Base-by-base conservation (phyloP, 2,888 invertebrate genomes). In the Loripinus fragilis region DNA sequence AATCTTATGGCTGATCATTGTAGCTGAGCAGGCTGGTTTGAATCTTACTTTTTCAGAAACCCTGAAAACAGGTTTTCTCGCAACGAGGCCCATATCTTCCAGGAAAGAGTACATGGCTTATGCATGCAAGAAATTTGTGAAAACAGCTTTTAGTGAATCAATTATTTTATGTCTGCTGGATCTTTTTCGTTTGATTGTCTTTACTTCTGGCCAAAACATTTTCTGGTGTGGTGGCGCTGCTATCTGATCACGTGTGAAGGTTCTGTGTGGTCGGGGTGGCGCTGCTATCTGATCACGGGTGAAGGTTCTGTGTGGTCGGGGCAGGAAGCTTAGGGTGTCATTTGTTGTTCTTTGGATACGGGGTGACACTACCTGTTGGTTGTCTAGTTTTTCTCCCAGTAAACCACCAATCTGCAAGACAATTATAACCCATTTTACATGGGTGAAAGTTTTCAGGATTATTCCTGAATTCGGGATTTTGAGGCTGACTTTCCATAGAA, bases 121-220 rank as follows among this genome's bases (percentile, higher is more conserved):
- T 7, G 74, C 66, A 33, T 74, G 74, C 28, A 74, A 30, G 42
- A 74, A 74, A 25, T 74, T 74, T 25, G 60, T 68, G 45, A 74
- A 74, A 45, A 74, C 68, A 20, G 60, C 60, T 60, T 33, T 30
- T 17, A 60, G 3, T 20, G 60, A 7, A 20, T 60, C 28, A 12
- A 60, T 2, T 5, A 20, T 33, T 30, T 23, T 60, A 2, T 20
- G 17, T 30, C 33, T 20, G 30, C 2, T 33, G 20, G 60, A 60
- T 60, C 60, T 60, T 60, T 60, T 60, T 33, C 60, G 30, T 60
- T 60, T 60, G 30, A 60, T 60, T 60, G 60, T 60, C 15, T 20
- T 30, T 2, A 60, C 60, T 33, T 60, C 60, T 17, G 60, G 60
- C 60, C 60, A 60, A 1, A 10, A 8, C 60, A 30, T 20, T 33